Conservation (phyloP, 2,113 vertebrate genomes). For the Uropsilus gracilis region DNA sequence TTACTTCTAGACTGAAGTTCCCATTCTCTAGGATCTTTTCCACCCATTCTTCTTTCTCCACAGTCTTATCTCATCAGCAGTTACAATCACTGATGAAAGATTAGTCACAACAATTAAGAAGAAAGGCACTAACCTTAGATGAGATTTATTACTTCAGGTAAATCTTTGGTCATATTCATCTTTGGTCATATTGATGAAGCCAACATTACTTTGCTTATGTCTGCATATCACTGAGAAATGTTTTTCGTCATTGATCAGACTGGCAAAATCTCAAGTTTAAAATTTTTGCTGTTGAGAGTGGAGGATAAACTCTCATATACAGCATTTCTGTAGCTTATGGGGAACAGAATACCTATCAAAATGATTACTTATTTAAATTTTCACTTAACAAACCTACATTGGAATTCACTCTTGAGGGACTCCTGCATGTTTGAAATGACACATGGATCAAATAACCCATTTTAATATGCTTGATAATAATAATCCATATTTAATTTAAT, state of each 20-base stretch:
- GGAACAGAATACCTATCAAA: not conserved
- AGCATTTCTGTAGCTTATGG: not conserved
- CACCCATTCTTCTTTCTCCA: not conserved
- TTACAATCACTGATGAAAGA: not conserved
- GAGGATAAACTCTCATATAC: not conserved
- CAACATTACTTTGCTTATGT: not conserved
- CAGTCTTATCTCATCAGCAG: not conserved
- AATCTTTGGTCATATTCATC: too few species aligned
- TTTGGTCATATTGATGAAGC: too few species aligned
- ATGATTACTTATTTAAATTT: not conserved
- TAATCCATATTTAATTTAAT: not conserved
- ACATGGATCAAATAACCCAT: not conserved
- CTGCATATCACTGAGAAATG: not conserved
- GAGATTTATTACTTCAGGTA: not conserved
- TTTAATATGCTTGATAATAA: not conserved
- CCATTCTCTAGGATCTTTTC: not conserved
- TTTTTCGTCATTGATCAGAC: not conserved
- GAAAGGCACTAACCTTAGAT: not conserved
- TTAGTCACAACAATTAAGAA: not conserved
- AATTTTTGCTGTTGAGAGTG: not conserved
- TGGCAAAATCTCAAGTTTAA: not conserved
- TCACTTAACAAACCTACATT: not conserved
- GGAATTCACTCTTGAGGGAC: not conserved
- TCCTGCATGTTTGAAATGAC: not conserved
- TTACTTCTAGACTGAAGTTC: not conserved